A percentile compares a stretch with the other conserved stretches of the same genome.
These are phyloP conservation scores for Karalla daura DNA, from an alignment of 2,797 vertebrate genomes.

Conservation along the genomic window DNA sequence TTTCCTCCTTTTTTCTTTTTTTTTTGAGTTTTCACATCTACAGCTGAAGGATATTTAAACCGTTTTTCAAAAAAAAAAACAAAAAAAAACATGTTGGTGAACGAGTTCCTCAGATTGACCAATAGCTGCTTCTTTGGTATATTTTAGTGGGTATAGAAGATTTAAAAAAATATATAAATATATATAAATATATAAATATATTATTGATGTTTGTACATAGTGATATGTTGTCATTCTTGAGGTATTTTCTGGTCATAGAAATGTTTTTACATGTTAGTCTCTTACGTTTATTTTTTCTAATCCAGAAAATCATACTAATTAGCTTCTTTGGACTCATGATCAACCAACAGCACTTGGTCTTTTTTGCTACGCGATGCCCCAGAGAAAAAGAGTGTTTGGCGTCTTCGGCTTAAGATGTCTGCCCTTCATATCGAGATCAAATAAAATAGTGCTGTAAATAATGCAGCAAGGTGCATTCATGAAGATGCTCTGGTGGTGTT, in stretches of 20 bases:
- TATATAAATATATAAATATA: constrained; percentile 82
- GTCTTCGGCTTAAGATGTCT: constrained; percentile 77
- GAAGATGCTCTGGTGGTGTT: constrained; percentile 40
- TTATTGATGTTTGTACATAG: constrained; percentile 86
- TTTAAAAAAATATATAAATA: constrained; percentile 58
- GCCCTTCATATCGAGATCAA: constrained; percentile 81
- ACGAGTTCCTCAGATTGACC: constrained; percentile 91
- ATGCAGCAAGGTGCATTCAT: constrained; percentile 81
- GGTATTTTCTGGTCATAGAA: constrained; percentile 79
- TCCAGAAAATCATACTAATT: constrained; percentile 82
- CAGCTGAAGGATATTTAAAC: constrained; percentile 88
- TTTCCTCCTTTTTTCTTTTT: background rate
- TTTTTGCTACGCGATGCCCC: constrained; percentile 69
- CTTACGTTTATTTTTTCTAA: constrained; percentile 83
- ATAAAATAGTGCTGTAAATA: constrained; percentile 86
- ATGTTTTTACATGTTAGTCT: constrained; percentile 86
- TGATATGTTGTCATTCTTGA: constrained; percentile 83
- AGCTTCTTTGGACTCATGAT: constrained; percentile 78
- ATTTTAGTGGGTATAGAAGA: constrained; percentile 82
- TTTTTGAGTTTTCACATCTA: constrained; percentile 77
- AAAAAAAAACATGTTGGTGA: constrained; percentile 73
- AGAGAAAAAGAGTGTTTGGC: constrained; percentile 65
- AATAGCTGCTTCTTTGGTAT: constrained; percentile 94
- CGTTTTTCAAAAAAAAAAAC: too few relatives aligned
- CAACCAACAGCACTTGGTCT: constrained; percentile 79